A percentile compares a stretch with the other conserved stretches of the same genome.
phyloP scores from a whole-genome alignment of 2,888 invertebrate genomes.

The Microdon myrmicae region DNA sequence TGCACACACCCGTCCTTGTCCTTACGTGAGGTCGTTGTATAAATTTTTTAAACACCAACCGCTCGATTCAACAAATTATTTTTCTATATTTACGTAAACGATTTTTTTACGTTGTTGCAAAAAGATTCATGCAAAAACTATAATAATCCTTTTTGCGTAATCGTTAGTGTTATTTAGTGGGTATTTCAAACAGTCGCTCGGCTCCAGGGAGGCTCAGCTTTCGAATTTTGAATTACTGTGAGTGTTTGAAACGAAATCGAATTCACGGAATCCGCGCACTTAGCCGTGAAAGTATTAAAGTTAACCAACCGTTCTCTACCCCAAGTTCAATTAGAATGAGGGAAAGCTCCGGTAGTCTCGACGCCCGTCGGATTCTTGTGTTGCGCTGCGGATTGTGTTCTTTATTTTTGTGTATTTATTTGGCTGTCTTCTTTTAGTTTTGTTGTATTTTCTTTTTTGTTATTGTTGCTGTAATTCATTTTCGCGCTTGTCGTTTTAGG shows the following conservation, averaged over 20 bases:
- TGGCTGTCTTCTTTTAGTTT: conserved; percentile 24
- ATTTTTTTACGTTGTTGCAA: conserved; percentile 26
- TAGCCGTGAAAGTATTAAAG: conserved; percentile 8
- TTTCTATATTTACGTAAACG: conserved; percentile 32
- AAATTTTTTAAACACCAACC: conserved; percentile 10
- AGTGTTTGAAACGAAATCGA: too few species aligned
- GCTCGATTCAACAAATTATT: background rate
- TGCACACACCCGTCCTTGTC: conserved; percentile 2
- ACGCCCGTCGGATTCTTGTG: conserved; percentile 27
- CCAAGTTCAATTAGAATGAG: conserved; percentile 47
- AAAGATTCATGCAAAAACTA: too few species aligned
- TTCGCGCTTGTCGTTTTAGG: conserved; percentile 36
- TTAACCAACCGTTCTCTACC: conserved; percentile 40
- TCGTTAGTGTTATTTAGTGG: too few species aligned
- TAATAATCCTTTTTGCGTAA: too few species aligned
- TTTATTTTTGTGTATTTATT: conserved; percentile 42
- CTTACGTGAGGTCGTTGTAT: conserved; percentile 33
- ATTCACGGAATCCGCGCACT: too few species aligned
- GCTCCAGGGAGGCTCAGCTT: too few species aligned
- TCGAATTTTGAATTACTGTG: too few species aligned
- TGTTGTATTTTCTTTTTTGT: conserved; percentile 15
- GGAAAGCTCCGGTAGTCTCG: conserved; percentile 39
- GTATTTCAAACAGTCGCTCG: too few species aligned
- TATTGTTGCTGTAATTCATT: conserved; percentile 11
- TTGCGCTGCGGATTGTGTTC: conserved; percentile 24